Evolutionary conservation across 2,888 invertebrate species (phyloP), one percentile per base, ranked within the genome.

Genomic region (Drosophila sordidula): DNA sequence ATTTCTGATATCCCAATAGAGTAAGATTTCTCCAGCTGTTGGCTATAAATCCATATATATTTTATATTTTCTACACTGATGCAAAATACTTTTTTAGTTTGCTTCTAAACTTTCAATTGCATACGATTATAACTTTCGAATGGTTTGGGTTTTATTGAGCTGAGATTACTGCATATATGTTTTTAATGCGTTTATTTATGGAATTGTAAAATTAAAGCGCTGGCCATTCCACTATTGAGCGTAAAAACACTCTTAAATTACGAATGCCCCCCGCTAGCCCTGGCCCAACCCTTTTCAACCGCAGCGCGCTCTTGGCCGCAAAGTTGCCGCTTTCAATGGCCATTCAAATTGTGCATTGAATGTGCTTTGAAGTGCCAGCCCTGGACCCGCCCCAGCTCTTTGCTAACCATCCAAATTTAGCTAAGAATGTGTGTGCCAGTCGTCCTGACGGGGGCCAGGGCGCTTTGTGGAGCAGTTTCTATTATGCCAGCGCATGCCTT

Each of bases 401-500:
- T 45, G 34, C 14, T 26, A 22, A 39, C 46, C 54, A 18, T 38
- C 45, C 78, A 46, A 63, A 68, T 67, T 68, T 56, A 62, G 50
- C 56, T 58, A 50, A 63, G 54, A 34, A 55, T 38, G 36, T 8
- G n/a, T 9, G 51, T 8, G 22, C 22, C 4, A 22, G 22, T 22
- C 22, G 4, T 22, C 4, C 22, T 4, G 22, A 22, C 2, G 22
- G 22, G 3, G 22, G 22, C 22, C 3, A 22, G 22, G 22, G 22
- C 3, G 32, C 46, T 62, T 80, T 56, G 62, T 26, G 49, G 63
- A 38, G 55, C 63, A 65, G 80, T 51, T 87, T 41, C 71, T 46
- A 75, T 88, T 86, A 86, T 88, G 78, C 64, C 18, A 44, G 42
- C 25, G 49, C 70, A 69, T 79, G 80, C 83, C 51, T 63, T 89